Percentiles rank a stretch among this genome's conserved stretches.
Evolutionary conservation across 2,888 invertebrate species (phyloP).

Genomic region (Branchellion lobata): DNA sequence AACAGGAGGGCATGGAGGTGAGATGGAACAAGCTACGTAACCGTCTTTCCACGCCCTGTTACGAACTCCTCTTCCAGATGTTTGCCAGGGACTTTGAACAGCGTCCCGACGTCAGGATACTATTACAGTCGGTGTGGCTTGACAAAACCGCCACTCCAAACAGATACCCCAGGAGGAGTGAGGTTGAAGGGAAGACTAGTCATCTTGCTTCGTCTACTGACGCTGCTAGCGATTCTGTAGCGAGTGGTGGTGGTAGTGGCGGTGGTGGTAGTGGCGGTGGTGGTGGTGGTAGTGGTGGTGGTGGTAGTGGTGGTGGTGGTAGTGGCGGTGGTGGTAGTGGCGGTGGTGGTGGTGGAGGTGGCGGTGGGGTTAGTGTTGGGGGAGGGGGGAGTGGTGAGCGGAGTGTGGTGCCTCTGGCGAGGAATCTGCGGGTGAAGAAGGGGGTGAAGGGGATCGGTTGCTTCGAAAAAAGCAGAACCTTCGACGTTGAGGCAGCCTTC

Average conservation of each 20-base stretch:
- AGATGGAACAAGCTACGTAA: conserved; percentile 55
- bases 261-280: background rate
- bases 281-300: conserved; percentile 2
- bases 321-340: background rate
- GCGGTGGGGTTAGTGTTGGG: background rate
- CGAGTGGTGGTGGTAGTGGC: background rate
- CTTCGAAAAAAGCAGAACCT: too few relatives aligned
- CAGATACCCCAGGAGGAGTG: background rate
- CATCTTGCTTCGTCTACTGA: background rate
- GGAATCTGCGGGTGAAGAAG: background rate
- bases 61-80: conserved; percentile 55
- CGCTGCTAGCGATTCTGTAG: background rate
- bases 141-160: background rate
- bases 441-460: too few relatives aligned
- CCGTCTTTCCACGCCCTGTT: conserved; percentile 54
- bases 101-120: conserved; percentile 55
- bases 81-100: conserved; percentile 56
- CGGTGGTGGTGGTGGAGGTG: background rate
- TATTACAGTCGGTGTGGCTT: conserved; percentile 42
- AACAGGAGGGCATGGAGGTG: conserved; percentile 57
- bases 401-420: background rate
- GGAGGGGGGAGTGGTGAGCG: background rate
- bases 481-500: too few relatives aligned
- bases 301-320: conserved; percentile 23
- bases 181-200: background rate